These are phyloP conservation scores for Phycodurus eques DNA, from an alignment of 2,113 vertebrate genomes.

Conservation along the genomic window DNA sequence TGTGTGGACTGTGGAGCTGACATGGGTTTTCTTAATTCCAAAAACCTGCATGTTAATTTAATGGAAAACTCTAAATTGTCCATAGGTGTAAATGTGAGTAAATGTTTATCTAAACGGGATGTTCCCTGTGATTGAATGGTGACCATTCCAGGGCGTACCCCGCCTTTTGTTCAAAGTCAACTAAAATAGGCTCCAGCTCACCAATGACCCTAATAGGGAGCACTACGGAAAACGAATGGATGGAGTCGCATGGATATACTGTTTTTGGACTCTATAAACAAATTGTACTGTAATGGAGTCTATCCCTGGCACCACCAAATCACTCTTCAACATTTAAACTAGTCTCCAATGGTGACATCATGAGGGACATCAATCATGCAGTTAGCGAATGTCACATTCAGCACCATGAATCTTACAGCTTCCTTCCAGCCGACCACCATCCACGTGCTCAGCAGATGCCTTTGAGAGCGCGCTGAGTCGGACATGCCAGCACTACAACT, in stretches of 20 bases:
- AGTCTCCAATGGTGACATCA: slow-evolving; percentile 3
- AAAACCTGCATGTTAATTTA: neutral
- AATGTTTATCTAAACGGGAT: too few relatives aligned
- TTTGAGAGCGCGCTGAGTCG: neutral
- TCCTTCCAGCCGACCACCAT: neutral
- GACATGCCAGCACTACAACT: neutral
- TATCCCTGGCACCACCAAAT: neutral
- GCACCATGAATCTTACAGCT: slow-evolving; percentile 1
- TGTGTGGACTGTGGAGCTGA: too few relatives aligned
- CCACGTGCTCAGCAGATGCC: slow-evolving; percentile 5
- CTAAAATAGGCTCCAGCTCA: too few relatives aligned
- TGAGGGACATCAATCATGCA: neutral
- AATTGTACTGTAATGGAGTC: neutral
- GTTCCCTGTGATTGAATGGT: too few relatives aligned
- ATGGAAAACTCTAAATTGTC: too few relatives aligned
- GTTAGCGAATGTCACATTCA: neutral
- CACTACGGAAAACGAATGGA: too few relatives aligned
- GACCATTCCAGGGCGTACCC: too few relatives aligned
- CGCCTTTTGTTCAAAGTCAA: too few relatives aligned
- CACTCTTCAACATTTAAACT: neutral
- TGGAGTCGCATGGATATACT: too few relatives aligned
- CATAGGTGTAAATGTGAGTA: too few relatives aligned
- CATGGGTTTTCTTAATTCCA: neutral
- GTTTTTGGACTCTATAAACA: neutral
- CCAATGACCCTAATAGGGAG: too few relatives aligned